Evolutionary conservation across 2,113 vertebrate species (phyloP).

Genomic region (Heterocephalus glaber): DNA sequence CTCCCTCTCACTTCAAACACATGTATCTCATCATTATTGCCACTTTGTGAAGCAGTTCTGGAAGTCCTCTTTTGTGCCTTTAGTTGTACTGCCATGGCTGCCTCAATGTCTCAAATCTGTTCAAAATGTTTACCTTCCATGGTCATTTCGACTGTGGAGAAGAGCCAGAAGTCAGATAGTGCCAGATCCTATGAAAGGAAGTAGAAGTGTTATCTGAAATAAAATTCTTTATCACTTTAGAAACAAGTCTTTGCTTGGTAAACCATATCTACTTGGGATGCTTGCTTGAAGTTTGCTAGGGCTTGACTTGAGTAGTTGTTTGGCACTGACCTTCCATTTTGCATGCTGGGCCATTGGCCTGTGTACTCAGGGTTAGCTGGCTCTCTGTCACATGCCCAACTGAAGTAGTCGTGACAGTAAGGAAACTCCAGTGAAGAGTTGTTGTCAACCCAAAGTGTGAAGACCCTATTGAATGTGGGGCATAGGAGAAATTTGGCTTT

Average conservation of each 20-base stretch:
- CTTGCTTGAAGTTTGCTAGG: background rate
- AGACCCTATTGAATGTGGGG: background rate
- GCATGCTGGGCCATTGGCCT: background rate
- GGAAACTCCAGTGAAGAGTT: background rate
- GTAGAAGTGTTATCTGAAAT: background rate
- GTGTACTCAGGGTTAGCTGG: background rate
- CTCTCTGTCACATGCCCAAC: background rate
- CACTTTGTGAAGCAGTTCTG: background rate
- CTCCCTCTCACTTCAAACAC: background rate
- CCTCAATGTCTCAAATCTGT: background rate
- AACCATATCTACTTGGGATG: background rate
- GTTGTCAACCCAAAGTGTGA: background rate
- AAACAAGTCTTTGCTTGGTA: background rate
- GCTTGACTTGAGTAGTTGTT: background rate
- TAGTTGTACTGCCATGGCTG: background rate
- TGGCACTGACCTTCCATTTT: background rate
- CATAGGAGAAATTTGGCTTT: background rate
- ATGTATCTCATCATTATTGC: background rate
- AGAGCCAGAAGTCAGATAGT: background rate
- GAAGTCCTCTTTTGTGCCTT: background rate
- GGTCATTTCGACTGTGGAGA: background rate
- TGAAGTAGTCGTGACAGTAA: background rate
- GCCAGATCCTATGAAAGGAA: background rate
- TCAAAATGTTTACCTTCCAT: background rate
- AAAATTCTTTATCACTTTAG: background rate